A percentile compares a stretch with the other conserved stretches of the same genome.
Evolutionary conservation across 1,140 invertebrate species (phyloP).

Genomic region (Oreohelix idahoensis): DNA sequence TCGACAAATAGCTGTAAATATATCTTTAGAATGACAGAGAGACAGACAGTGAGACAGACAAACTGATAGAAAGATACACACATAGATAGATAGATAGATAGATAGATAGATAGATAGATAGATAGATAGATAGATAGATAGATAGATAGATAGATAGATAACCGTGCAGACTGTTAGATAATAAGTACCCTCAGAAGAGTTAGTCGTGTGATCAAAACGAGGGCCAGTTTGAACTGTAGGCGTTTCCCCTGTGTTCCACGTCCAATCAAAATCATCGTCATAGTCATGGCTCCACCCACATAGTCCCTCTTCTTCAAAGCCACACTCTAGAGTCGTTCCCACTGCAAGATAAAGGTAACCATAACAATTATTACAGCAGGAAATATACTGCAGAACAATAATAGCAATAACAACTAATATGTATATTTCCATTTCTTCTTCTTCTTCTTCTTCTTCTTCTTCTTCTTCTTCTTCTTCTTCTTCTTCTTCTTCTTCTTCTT

Average conservation of each 20-base stretch:
- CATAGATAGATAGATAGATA: too few species aligned
- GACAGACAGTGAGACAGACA: background rate
- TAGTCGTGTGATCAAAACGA: constrained; percentile 73
- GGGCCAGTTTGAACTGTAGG: constrained; percentile 60
- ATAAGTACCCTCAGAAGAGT: background rate
- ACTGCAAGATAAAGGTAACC: too few species aligned
- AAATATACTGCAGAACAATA: background rate
- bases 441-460: background rate
- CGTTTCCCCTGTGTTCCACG: constrained; percentile 48
- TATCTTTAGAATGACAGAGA: background rate
- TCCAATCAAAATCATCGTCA: constrained; percentile 64
- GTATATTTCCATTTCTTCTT: background rate
- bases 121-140: background rate
- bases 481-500: background rate
- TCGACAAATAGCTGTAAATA: too few species aligned
- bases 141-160: too few species aligned
- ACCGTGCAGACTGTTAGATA: background rate
- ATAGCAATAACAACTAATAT: background rate
- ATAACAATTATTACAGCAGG: background rate
- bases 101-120: too few species aligned
- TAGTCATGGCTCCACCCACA: constrained; percentile 55
- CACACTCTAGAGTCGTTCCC: background rate
- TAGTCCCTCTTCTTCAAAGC: constrained; percentile 47
- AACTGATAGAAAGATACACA: too few species aligned
- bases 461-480: background rate